Evolutionary conservation across 2,888 invertebrate species (phyloP).

Genomic region (Tholera decimalis): DNA sequence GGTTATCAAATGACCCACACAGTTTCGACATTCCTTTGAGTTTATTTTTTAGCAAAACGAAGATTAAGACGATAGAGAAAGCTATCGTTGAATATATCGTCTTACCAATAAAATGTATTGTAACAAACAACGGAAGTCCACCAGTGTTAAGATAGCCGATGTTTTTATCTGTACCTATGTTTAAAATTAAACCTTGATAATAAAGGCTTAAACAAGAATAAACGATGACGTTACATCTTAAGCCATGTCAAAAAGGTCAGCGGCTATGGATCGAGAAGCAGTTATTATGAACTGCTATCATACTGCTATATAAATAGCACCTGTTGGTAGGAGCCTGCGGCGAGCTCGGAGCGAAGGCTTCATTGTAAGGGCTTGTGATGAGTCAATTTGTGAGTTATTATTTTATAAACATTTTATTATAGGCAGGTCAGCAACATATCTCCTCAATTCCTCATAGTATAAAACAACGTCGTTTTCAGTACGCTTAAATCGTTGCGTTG

Average conservation of each 20-base stretch:
- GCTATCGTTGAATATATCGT: too few relatives aligned
- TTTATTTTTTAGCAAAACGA: too few relatives aligned
- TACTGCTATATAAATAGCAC: constrained; percentile 12
- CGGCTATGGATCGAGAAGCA: background rate
- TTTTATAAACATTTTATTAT: background rate
- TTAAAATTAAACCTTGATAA: too few relatives aligned
- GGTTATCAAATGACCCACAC: constrained; percentile 8
- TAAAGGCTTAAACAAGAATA: background rate
- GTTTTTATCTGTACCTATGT: too few relatives aligned
- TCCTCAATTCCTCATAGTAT: too few relatives aligned
- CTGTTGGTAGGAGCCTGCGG: constrained; percentile 18
- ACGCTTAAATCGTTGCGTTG: too few relatives aligned
- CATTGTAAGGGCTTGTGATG: constrained; percentile 13
- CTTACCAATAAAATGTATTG: too few relatives aligned
- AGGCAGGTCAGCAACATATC: background rate
- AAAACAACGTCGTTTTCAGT: too few relatives aligned
- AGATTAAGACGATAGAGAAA: too few relatives aligned
- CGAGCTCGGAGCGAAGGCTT: constrained; percentile 11
- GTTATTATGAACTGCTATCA: background rate
- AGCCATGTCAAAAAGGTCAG: constrained; percentile 15
- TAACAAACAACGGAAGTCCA: too few relatives aligned
- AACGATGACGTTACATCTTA: constrained; percentile 1
- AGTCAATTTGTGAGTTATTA: constrained; percentile 26
- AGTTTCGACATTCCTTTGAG: too few relatives aligned
- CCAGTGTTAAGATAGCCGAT: too few relatives aligned